These are phyloP conservation scores for Cichlasoma orientale DNA, from an alignment of 2,797 vertebrate species.

Conservation along the genomic window DNA sequence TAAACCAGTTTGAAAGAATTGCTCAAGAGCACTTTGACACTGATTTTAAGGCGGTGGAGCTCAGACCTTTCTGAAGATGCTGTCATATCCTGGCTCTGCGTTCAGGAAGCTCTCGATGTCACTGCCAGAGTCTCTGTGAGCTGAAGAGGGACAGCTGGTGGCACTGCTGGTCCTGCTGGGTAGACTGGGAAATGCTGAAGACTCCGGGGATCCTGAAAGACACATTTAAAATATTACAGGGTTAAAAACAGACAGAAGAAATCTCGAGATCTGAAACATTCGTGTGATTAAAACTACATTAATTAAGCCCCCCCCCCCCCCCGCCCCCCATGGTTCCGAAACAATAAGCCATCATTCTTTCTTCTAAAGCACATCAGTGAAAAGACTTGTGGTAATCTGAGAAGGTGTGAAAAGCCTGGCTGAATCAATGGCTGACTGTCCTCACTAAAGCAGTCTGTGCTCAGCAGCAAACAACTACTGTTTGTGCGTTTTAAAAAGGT, in stretches of 20 bases:
- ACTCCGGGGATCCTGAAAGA: slow-evolving; percentile 81
- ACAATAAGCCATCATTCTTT: slow-evolving; percentile 7
- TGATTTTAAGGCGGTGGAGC: neutral
- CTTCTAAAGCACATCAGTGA: slow-evolving; percentile 36
- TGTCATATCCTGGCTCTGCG: slow-evolving; percentile 83
- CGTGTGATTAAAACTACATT: neutral
- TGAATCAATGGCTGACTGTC: slow-evolving; percentile 58
- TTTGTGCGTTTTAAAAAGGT: slow-evolving; percentile 38
- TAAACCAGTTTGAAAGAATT: neutral
- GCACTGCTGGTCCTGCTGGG: slow-evolving; percentile 66
- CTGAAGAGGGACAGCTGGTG: slow-evolving; percentile 63
- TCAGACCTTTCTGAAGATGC: slow-evolving; percentile 88
- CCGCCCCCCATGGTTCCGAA: slow-evolving; percentile 11
- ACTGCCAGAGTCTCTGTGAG: slow-evolving; percentile 83
- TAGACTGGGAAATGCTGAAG: slow-evolving; percentile 77
- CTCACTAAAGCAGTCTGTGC: slow-evolving; percentile 27
- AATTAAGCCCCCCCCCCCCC: no score
- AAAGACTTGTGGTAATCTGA: slow-evolving; percentile 55
- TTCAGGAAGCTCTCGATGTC: slow-evolving; percentile 86
- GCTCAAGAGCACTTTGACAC: neutral
- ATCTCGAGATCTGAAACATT: neutral
- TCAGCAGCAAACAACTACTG: slow-evolving; percentile 41
- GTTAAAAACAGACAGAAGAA: neutral
- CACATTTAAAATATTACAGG: slow-evolving; percentile 2
- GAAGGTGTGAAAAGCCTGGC: slow-evolving; percentile 60